Evolutionary conservation across 2,113 vertebrate genomes (phyloP).

Genomic region (Cochlearius cochlearius): DNA sequence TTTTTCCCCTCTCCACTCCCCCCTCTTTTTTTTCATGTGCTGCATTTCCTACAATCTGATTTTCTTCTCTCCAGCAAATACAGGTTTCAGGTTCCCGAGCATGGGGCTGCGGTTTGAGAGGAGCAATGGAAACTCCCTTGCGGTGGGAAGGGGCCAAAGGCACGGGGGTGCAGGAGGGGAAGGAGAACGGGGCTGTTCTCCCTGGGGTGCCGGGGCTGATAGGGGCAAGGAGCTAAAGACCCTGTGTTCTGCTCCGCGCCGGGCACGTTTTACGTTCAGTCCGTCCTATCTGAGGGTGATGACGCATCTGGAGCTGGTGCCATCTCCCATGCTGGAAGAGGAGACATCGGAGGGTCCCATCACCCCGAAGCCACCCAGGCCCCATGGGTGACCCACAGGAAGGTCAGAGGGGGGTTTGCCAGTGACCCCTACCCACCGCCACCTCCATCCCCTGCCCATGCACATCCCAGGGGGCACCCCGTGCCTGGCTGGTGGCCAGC

Average conservation of each 20-base stretch:
- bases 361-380: not conserved
- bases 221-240: not conserved
- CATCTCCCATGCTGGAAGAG: not conserved
- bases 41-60: slow-evolving; percentile 26
- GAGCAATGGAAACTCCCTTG: slow-evolving; percentile 30
- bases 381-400: not conserved
- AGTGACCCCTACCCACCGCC: rapidly evolving
- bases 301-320: not conserved
- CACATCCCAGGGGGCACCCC: not conserved
- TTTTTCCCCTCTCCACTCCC: not conserved
- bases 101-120: slow-evolving; percentile 31
- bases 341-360: not conserved
- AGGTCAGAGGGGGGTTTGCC: not conserved
- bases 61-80: not conserved
- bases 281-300: not conserved
- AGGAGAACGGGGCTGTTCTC: not conserved
- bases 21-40: not conserved
- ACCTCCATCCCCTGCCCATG: not conserved
- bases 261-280: rapidly evolving
- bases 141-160: not conserved
- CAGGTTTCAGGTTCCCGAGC: slow-evolving; percentile 28
- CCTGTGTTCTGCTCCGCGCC: rapidly evolving
- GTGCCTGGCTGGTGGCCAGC: not conserved
- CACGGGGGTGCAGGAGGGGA: not conserved
- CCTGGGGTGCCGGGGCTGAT: not conserved